phyloP scores from a whole-genome alignment of 2,113 vertebrate species.

The Apus apus region DNA sequence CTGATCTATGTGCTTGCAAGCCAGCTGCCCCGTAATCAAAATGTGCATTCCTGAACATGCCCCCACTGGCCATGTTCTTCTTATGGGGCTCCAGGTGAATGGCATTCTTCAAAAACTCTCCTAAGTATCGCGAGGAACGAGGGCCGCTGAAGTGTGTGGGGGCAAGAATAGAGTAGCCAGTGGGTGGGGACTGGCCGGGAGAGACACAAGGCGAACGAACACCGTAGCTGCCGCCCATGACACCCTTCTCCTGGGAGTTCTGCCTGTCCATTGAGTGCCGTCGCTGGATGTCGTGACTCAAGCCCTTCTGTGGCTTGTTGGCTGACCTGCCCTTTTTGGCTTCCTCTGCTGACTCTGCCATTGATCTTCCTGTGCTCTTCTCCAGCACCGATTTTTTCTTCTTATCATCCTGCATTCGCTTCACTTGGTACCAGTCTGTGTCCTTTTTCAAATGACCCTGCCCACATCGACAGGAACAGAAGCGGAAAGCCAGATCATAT shows the following conservation, averaged over 20 bases:
- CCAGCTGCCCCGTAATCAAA: conserved; percentile 82
- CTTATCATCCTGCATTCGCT: conserved; percentile 92
- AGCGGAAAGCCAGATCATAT: conserved; percentile 96
- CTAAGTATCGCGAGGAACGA: conserved; percentile 90
- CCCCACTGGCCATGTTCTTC: conserved; percentile 82
- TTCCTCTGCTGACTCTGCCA: conserved; percentile 82
- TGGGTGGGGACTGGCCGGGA: conserved; percentile 90
- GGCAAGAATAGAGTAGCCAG: conserved; percentile 89
- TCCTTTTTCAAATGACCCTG: conserved; percentile 98
- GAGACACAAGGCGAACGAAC: conserved; percentile 89
- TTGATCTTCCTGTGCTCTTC: conserved; percentile 80
- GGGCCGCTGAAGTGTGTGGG: conserved; percentile 82
- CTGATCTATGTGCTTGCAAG: conserved; percentile 82
- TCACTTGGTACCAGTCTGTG: conserved; percentile 98
- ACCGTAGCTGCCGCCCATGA: conserved; percentile 55
- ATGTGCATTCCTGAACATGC: conserved; percentile 79
- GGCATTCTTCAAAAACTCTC: conserved; percentile 94
- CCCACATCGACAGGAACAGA: conserved; percentile 97
- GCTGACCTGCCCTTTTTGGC: conserved; percentile 85
- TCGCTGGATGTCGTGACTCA: conserved; percentile 87
- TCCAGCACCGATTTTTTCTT: conserved; percentile 91
- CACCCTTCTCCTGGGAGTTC: conserved; percentile 88
- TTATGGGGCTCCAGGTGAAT: conserved; percentile 92
- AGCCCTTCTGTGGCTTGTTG: conserved; percentile 84
- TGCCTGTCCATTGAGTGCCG: conserved; percentile 92